Conservation (phyloP, 2,797 vertebrate species). For the Megaceryle alcyon region DNA sequence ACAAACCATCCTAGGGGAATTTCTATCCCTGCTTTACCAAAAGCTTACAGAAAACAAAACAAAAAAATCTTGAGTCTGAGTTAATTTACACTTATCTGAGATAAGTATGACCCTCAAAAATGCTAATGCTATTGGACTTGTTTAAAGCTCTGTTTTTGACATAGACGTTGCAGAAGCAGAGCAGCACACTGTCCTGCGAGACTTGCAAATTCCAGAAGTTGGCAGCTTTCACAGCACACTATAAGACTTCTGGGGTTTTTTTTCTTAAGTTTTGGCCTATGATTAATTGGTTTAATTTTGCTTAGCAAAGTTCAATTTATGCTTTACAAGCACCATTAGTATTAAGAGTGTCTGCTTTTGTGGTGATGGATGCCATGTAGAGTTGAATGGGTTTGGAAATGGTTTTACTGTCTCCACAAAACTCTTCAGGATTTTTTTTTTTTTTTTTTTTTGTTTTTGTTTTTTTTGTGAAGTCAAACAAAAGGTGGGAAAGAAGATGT, state of each 20-base stretch:
- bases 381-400: constrained; percentile 8
- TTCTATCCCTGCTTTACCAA: not conserved
- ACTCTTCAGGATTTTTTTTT: not conserved
- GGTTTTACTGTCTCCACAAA: constrained; percentile 8
- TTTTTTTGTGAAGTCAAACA: not conserved
- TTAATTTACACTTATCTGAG: not conserved
- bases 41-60: not conserved
- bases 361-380: constrained; percentile 20
- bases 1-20: not conserved
- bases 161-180: not conserved
- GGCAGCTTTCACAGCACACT: not conserved
- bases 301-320: constrained; percentile 52
- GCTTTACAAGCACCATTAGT: constrained; percentile 55
- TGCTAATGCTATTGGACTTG: not conserved
- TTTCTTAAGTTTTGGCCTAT: constrained; percentile 15
- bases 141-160: not conserved
- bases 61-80: not conserved
- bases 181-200: not conserved
- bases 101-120: not conserved
- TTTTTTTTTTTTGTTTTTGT: too few relatives aligned
- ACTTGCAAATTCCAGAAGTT: not conserved
- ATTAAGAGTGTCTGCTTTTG: constrained; percentile 38
- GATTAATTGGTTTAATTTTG: constrained; percentile 66
- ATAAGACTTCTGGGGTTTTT: not conserved
- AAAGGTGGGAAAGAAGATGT: not conserved